phyloP scores from a whole-genome alignment of 2,888 invertebrate species.

The Ochlodes sylvanus region DNA sequence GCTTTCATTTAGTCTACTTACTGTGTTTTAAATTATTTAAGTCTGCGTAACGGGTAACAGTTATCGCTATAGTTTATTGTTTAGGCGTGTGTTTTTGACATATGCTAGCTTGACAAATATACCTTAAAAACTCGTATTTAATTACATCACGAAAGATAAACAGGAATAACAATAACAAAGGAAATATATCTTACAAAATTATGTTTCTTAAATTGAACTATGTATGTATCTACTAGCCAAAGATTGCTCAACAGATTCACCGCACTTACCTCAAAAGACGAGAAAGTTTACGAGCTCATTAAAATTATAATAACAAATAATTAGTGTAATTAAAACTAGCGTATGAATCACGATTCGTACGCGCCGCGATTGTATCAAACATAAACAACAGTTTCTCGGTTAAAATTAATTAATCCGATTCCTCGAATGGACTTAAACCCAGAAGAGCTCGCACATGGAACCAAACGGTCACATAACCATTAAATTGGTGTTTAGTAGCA shows the following conservation, averaged over 20 bases:
- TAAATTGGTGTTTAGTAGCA: constrained; percentile 72
- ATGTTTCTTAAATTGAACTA: constrained; percentile 15
- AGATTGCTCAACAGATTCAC: constrained; percentile 26
- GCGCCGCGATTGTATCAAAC: constrained; percentile 43
- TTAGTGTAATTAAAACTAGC: constrained; percentile 43
- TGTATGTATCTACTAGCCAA: neutral
- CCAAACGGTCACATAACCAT: constrained; percentile 70
- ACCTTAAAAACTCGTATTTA: too few relatives aligned
- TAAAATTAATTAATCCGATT: constrained; percentile 66
- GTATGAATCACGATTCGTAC: constrained; percentile 37
- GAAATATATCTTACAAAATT: neutral
- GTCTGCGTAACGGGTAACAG: constrained; percentile 8
- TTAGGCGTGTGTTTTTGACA: neutral
- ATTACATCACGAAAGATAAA: neutral
- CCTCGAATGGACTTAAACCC: constrained; percentile 53
- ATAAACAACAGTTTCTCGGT: constrained; percentile 51
- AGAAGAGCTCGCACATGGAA: constrained; percentile 56
- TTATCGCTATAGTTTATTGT: constrained; percentile 4
- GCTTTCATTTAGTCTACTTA: constrained; percentile 56
- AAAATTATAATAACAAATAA: constrained; percentile 42
- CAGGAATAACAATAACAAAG: neutral
- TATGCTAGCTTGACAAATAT: too few relatives aligned
- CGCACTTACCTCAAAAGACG: constrained; percentile 8
- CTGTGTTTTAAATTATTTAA: constrained; percentile 40
- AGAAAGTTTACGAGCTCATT: constrained; percentile 40